These are phyloP conservation scores for Australoheros scitulus DNA, from an alignment of 2,113 vertebrate genomes.

Conservation along the genomic window DNA sequence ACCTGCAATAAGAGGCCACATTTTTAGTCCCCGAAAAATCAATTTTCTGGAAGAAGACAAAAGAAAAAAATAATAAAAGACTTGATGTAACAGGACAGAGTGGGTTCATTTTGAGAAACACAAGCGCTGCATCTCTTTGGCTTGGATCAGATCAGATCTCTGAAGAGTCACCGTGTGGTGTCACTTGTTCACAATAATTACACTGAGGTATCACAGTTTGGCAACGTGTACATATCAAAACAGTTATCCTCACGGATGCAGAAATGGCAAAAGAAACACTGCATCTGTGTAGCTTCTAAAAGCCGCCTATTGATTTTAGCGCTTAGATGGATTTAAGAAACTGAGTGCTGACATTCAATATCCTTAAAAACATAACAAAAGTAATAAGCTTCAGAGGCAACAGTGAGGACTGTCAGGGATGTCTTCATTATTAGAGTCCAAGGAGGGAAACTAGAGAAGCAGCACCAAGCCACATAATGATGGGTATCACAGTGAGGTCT, in stretches of 20 bases:
- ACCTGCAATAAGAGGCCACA: background rate
- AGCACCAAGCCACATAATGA: conserved; percentile 65
- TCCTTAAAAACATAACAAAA: conserved; percentile 50
- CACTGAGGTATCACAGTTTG: conserved; percentile 16
- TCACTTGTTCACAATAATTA: conserved; percentile 50
- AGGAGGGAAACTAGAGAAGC: conserved; percentile 61
- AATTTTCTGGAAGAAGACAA: background rate
- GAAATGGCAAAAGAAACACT: conserved; percentile 22
- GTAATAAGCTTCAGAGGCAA: conserved; percentile 35
- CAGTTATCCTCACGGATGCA: conserved; percentile 34
- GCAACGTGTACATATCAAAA: conserved; percentile 34
- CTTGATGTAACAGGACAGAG: background rate
- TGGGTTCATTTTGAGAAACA: conserved; percentile 22
- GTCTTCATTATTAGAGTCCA: conserved; percentile 54
- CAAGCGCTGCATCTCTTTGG: background rate
- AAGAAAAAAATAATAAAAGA: background rate
- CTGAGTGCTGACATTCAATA: conserved; percentile 46
- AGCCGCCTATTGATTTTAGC: conserved; percentile 31
- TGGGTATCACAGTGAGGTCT: conserved; percentile 58
- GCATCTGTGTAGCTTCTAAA: background rate
- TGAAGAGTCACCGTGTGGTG: background rate
- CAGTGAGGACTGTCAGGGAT: conserved; percentile 42
- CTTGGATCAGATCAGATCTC: background rate
- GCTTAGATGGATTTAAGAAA: conserved; percentile 43
- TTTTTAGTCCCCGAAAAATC: background rate